These are phyloP conservation scores for Geranospiza caerulescens DNA, from an alignment of 2,797 vertebrate genomes.

Conservation along the genomic window DNA sequence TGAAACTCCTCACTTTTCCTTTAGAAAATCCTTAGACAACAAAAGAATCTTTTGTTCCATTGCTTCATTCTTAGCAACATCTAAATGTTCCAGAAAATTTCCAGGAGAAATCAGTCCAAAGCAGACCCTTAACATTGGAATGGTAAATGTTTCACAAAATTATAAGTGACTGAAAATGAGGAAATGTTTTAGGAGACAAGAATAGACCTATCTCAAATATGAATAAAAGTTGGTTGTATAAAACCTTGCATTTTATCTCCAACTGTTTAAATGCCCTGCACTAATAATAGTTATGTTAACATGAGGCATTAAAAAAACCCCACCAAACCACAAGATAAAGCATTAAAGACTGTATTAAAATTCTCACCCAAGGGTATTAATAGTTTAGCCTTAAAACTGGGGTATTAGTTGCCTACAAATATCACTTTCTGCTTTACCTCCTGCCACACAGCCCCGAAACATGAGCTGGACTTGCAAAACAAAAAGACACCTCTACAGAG, in stretches of 20 bases:
- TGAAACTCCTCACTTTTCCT: not conserved
- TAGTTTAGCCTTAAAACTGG: not conserved
- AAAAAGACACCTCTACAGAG: not conserved
- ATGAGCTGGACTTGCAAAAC: not conserved
- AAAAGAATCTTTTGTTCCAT: not conserved
- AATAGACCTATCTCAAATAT: not conserved
- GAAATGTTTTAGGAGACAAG: not conserved
- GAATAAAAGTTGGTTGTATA: not conserved
- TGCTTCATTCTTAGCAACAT: not conserved
- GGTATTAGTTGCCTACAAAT: not conserved
- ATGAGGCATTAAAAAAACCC: not conserved
- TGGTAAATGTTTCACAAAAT: not conserved
- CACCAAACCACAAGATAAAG: not conserved
- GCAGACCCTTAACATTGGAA: not conserved
- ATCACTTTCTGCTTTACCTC: not conserved
- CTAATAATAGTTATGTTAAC: not conserved
- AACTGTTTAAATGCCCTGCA: not conserved
- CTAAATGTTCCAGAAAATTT: not conserved
- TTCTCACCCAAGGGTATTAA: not conserved
- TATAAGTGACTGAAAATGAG: not conserved
- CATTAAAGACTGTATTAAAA: not conserved
- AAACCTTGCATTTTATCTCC: not conserved
- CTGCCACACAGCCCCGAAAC: not conserved
- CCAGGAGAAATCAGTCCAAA: not conserved
- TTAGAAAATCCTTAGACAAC: not conserved